Evolutionary conservation across 2,888 invertebrate genomes (phyloP), one percentile per base, ranked within the genome.

Genomic region (Carpatolechia fugitivella): DNA sequence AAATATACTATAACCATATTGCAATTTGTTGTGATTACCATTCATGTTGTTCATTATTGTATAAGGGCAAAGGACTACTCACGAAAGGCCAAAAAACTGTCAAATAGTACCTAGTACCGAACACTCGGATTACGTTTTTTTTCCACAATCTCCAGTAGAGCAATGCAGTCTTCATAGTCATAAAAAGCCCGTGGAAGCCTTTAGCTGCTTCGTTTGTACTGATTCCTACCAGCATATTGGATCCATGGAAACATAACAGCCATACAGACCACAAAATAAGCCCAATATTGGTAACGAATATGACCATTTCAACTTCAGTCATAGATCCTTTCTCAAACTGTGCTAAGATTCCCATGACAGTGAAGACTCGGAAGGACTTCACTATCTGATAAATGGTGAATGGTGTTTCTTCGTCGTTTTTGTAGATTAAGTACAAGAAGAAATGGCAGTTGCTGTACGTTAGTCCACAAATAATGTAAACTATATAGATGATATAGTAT

Each of bases 401-500:
- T 13, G 29, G 46, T 1, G 20, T 41, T 20, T 41, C 40, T 11
- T 41, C 11, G 13, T 30, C 46, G 11, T 29, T n/a, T 13, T 46
- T 46, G 4, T 10, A n/a, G 30, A n/a, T 8, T 46, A 46, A 11
- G 8, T 46, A 46, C 11, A 13, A n/a, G 29, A 24, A 46, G 3
- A 29, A 46, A 14, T 46, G 13, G 30, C 13, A 46, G 13, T 29
- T 46, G 46, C n/a, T 29, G 14, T 46, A 46, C 8, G 46, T 8
- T 30, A 46, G 7, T 3, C 29, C 46, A 29, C 1, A 13, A 1
- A 30, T n/a, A n/a, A 46, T 8, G 16, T 46, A 46, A 11, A 29
- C 13, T 8, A 95, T 76, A 70, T 95, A 94, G 74, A 93, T 91
- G 10, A 95, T 70, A 70, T 95, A 97, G 76, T 93, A 96, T 58